These are phyloP conservation scores for Alentia gelatinosa DNA, from an alignment of 2,888 invertebrate genomes.

Conservation along the genomic window DNA sequence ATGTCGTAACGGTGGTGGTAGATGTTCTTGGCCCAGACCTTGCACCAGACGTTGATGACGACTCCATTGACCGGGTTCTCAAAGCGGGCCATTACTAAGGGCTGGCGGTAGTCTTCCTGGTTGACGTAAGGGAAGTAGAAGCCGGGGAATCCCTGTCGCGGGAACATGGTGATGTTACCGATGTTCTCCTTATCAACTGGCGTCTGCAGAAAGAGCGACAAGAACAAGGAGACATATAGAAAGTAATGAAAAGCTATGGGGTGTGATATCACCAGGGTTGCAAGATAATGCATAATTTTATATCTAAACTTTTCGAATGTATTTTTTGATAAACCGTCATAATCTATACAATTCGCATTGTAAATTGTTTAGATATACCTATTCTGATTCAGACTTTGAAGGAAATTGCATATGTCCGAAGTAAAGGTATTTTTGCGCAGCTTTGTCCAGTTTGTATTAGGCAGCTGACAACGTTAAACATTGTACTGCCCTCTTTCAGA, in stretches of 20 bases:
- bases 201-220: conserved; percentile 24
- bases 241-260: no score
- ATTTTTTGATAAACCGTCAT: no score
- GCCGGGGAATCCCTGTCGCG: conserved; percentile 85
- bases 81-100: conserved; percentile 81
- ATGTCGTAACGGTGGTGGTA: conserved; percentile 92
- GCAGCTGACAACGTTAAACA: no score
- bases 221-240: background rate
- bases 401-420: no score
- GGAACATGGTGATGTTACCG: conserved; percentile 90
- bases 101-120: conserved; percentile 81
- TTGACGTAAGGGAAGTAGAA: conserved; percentile 82
- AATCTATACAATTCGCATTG: no score
- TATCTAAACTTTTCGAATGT: background rate
- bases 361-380: no score
- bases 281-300: background rate
- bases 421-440: no score
- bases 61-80: conserved; percentile 79
- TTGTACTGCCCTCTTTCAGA: no score
- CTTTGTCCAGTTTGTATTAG: no score
- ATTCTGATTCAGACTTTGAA: no score
- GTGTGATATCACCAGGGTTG: no score
- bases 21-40: conserved; percentile 65
- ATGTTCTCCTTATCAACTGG: conserved; percentile 87
- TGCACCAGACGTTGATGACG: conserved; percentile 81